Evolutionary conservation across 2,888 invertebrate genomes (phyloP), one percentile per base, ranked within the genome.

Genomic region (Dryobotodes eremita): DNA sequence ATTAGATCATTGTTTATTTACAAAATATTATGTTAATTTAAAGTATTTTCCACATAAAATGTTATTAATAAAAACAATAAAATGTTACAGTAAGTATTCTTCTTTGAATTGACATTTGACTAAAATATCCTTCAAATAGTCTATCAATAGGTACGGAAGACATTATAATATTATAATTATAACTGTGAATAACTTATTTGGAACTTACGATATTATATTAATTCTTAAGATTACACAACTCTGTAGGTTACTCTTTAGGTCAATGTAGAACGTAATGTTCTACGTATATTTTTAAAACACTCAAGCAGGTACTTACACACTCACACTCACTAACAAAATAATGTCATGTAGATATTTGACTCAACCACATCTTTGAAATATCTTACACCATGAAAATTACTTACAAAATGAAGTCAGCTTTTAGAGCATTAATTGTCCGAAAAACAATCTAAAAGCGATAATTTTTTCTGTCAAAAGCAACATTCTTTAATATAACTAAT

Each of bases 181-280:
- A 68, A 42, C 17, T 64, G 8, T 71, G 61, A 72, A 72, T 84
- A 79, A 70, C 3, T 79, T 71, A 78, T 68, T 68, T 78, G 42
- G 26, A 62, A 57, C n/a, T 79, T 64, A 74, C 2, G 36, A 46
- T 23, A 53, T 61, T 20, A 64, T 20, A 42, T 57, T 57, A 48
- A 53, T 68, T 80, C n/a, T 71, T 46, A 76, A 71, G 23, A 64
- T 62, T 71, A 42, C 26, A 81, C 23, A 62, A 71, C 36, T 59
- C 31, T 57, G 42, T 55, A 62, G 0, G 62, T 69, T 0, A 71
- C 36, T 59, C 31, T 57, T 50, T 55, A 62, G 0, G 62, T 69
- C 0, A 53, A 26, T 48, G 6, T 23, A 59, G 53, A 36, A 62
- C 42, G 20, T 48, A 7, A 36, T 57, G 15, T 62, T 76, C n/a